Conservation (phyloP, 2,888 invertebrate species). For the Lasioglossum vierecki region DNA sequence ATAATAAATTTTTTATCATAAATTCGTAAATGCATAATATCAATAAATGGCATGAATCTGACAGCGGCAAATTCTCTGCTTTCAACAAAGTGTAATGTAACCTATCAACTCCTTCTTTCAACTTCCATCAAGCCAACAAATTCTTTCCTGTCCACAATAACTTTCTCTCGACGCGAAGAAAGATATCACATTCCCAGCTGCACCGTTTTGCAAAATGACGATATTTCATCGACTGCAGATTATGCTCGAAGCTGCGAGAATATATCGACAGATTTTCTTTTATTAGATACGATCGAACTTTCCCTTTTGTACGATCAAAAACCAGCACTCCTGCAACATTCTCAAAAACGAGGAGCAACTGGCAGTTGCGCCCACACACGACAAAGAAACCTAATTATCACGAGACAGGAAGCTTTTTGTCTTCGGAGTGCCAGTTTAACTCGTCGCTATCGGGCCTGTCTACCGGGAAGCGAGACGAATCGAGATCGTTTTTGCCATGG, state of each 20-base stretch:
- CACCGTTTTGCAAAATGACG: neutral
- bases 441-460: neutral
- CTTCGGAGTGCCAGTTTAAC: neutral
- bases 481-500: slow-evolving; percentile 6
- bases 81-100: neutral
- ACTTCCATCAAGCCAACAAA: neutral
- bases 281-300: neutral
- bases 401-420: neutral
- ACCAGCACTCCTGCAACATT: slow-evolving; percentile 1
- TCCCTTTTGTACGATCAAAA: neutral
- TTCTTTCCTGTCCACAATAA: neutral
- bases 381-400: slow-evolving; percentile 1
- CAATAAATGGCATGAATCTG: neutral
- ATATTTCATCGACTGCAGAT: neutral
- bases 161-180: neutral
- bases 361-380: neutral
- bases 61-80: neutral
- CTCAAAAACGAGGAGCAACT: neutral
- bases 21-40: neutral
- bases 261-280: neutral
- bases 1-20: neutral
- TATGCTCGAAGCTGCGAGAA: neutral
- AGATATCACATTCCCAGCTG: neutral
- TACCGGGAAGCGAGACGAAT: neutral
- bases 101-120: neutral